Conservation (phyloP, 2,888 invertebrate species). For the Gonocerus acuteangulatus region DNA sequence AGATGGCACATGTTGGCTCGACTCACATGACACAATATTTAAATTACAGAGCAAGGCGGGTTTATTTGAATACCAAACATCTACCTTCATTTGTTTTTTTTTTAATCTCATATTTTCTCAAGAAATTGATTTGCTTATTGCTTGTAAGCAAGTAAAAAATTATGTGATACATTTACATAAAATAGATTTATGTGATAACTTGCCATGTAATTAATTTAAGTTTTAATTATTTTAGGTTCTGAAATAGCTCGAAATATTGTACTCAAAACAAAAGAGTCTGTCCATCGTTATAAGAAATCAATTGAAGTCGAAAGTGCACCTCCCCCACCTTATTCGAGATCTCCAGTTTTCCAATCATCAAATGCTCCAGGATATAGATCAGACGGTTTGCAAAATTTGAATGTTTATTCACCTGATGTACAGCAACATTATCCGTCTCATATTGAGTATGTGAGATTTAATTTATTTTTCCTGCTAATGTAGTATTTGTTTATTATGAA, state of each 20-base stretch:
- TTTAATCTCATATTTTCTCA: too few relatives aligned
- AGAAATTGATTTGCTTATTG: too few relatives aligned
- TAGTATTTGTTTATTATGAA: too few relatives aligned
- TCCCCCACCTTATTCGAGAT: slow-evolving; percentile 27
- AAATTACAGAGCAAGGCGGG: too few relatives aligned
- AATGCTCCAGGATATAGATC: neutral
- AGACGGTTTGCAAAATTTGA: neutral
- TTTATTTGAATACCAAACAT: too few relatives aligned
- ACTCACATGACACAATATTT: too few relatives aligned
- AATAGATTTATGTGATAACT: too few relatives aligned
- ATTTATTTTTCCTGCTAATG: neutral
- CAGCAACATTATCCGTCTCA: neutral
- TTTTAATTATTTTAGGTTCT: slow-evolving; percentile 24
- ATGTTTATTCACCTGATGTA: neutral
- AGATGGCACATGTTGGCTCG: too few relatives aligned
- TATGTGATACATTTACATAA: too few relatives aligned
- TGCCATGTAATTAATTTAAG: too few relatives aligned
- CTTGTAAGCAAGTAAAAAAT: too few relatives aligned
- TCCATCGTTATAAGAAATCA: slow-evolving; percentile 30
- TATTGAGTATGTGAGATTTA: neutral
- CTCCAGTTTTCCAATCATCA: neutral
- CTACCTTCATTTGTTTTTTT: too few relatives aligned
- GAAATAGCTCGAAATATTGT: slow-evolving; percentile 29
- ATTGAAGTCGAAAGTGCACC: slow-evolving; percentile 27
- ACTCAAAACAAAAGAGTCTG: slow-evolving; percentile 26